These are phyloP conservation scores for Drosophila buzzatii DNA, from an alignment of 2,888 invertebrate species.

Conservation along the genomic window DNA sequence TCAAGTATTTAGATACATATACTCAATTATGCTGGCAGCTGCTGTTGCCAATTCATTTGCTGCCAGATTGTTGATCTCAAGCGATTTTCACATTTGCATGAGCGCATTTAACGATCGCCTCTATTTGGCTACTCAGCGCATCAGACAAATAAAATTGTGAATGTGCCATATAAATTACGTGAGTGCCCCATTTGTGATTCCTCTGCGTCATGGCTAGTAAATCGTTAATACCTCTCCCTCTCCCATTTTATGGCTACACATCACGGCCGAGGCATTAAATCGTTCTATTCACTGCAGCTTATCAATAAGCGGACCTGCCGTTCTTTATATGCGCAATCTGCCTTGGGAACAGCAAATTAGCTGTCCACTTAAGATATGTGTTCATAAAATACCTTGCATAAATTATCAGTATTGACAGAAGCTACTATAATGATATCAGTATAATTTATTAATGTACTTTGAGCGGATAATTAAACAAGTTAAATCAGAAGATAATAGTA, in stretches of 20 bases:
- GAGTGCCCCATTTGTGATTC: conserved; percentile 39
- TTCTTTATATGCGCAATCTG: not conserved
- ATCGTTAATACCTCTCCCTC: conserved; percentile 19
- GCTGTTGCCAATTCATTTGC: conserved; percentile 24
- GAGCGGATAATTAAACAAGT: not conserved
- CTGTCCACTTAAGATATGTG: conserved; percentile 8
- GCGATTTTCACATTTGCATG: conserved; percentile 49
- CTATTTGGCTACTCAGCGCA: conserved; percentile 26
- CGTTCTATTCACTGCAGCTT: conserved; percentile 20
- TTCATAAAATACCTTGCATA: not conserved
- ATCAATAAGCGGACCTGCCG: conserved; percentile 21
- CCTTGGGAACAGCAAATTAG: not conserved
- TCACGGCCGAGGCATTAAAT: conserved; percentile 51
- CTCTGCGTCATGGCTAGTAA: conserved; percentile 34
- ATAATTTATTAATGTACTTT: not conserved
- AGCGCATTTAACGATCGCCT: conserved; percentile 46
- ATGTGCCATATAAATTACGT: conserved; percentile 41
- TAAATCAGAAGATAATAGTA: not conserved
- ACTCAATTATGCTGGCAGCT: conserved; percentile 53
- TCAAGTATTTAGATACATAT: conserved; percentile 46
- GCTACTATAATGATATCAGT: not conserved
- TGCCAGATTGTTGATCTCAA: conserved; percentile 13
- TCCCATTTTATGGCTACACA: conserved; percentile 40
- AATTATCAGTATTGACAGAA: not conserved
- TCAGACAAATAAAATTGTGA: conserved; percentile 38